Percentiles rank a stretch among this genome's conserved stretches.
phyloP scores from a whole-genome alignment of 2,797 vertebrate species.

The Champsocephalus gunnari region DNA sequence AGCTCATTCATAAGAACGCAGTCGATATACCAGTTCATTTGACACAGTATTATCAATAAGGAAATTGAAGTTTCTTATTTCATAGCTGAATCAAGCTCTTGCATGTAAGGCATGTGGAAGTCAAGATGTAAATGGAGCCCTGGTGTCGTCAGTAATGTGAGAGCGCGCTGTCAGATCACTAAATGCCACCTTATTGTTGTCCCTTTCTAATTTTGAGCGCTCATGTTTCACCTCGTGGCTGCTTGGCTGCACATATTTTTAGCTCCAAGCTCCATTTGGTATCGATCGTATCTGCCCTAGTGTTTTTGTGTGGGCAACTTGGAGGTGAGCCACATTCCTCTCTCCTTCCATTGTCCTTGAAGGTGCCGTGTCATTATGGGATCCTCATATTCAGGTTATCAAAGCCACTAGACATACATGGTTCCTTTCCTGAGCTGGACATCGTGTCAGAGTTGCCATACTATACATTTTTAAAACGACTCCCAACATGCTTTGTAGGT shows the following conservation, averaged over 20 bases:
- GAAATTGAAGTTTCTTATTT: constrained; percentile 56
- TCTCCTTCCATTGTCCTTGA: constrained; percentile 73
- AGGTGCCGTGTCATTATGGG: constrained; percentile 58
- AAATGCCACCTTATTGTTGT: constrained; percentile 66
- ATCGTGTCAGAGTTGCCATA: constrained; percentile 2
- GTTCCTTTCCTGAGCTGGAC: constrained; percentile 16
- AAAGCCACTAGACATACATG: constrained; percentile 3
- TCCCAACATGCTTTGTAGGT: background rate
- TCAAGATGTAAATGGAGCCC: constrained; percentile 59
- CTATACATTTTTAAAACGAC: background rate
- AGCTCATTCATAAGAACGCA: constrained; percentile 8
- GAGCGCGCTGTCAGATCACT: constrained; percentile 63
- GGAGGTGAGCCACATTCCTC: constrained; percentile 71
- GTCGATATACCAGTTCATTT: constrained; percentile 16
- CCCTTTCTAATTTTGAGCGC: constrained; percentile 62
- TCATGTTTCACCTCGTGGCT: constrained; percentile 73
- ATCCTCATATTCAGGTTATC: constrained; percentile 48
- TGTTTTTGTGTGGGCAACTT: constrained; percentile 61
- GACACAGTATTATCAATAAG: constrained; percentile 24
- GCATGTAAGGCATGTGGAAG: constrained; percentile 30
- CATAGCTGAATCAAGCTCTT: constrained; percentile 37
- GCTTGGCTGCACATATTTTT: constrained; percentile 67
- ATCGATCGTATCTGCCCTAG: constrained; percentile 76
- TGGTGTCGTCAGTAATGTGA: constrained; percentile 61
- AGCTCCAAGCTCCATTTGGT: constrained; percentile 67